Evolutionary conservation across 64 coral and sea anemone species (phyloP).

Genomic region (Porites australiensis): DNA sequence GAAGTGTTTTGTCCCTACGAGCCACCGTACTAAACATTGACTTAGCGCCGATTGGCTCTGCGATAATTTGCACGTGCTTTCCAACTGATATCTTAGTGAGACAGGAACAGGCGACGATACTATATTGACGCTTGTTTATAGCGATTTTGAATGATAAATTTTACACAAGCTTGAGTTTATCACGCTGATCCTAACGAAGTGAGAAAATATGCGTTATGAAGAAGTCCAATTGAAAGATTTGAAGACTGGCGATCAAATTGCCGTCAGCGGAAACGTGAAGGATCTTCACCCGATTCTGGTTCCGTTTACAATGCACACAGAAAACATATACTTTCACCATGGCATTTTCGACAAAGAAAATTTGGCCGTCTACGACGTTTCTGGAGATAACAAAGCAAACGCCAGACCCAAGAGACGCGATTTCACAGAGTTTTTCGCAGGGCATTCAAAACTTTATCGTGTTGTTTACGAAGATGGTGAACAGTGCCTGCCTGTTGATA

Average conservation of each 20-base stretch:
- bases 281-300: not conserved
- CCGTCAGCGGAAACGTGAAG: not conserved
- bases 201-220: not conserved
- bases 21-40: too few relatives aligned
- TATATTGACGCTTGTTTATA: too few relatives aligned
- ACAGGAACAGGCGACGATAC: too few relatives aligned
- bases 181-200: not conserved
- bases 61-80: too few relatives aligned
- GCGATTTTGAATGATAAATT: too few relatives aligned
- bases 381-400: not conserved
- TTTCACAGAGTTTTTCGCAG: conserved; percentile 17
- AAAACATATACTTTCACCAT: conserved; percentile 40
- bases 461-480: conserved; percentile 32
- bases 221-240: conserved; percentile 1
- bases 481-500: not conserved
- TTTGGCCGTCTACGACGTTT: conserved; percentile 17
- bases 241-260: conserved; percentile 41
- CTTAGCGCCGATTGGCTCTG: too few relatives aligned
- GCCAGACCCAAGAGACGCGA: conserved; percentile 35
- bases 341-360: conserved; percentile 4
- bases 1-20: too few relatives aligned
- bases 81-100: too few relatives aligned
- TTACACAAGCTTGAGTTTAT: too few relatives aligned
- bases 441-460: conserved; percentile 37
- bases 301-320: not conserved